phyloP scores from a whole-genome alignment of 2,888 invertebrate genomes.

The Strigamia crassipes region DNA sequence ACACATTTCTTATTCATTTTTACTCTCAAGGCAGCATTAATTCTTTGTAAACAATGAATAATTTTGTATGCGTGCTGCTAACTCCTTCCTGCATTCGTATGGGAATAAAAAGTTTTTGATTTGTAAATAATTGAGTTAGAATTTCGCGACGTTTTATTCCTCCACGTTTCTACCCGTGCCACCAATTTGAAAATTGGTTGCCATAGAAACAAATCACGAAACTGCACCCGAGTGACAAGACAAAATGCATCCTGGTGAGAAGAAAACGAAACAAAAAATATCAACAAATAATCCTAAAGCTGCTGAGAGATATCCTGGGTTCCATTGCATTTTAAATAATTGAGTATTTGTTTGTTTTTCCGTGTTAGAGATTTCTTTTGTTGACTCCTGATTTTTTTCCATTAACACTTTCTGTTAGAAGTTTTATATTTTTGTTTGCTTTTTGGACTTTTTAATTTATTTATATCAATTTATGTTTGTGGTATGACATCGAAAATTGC shows the following conservation, averaged over 20 bases:
- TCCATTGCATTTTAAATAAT: not conserved
- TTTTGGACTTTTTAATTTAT: not conserved
- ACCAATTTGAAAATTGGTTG: conserved; percentile 18
- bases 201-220: not conserved
- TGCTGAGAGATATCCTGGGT: not conserved
- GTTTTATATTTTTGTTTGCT: not conserved
- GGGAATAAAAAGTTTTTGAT: not conserved
- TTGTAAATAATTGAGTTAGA: not conserved
- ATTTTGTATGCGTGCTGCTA: not conserved
- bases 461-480: not conserved
- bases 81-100: not conserved
- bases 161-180: not conserved
- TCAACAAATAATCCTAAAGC: conserved; percentile 2
- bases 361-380: not conserved
- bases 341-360: not conserved
- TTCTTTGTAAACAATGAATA: conserved; percentile 32
- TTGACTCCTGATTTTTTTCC: not conserved
- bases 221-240: not conserved
- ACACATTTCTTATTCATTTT: not conserved
- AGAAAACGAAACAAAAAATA: conserved; percentile 9
- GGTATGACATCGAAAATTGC: conserved; percentile 15
- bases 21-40: not conserved
- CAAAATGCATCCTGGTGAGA: not conserved
- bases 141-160: conserved; percentile 2
- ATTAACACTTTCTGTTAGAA: not conserved